Conservation (phyloP, 2,888 invertebrate genomes). For the Eristalis tenax region DNA sequence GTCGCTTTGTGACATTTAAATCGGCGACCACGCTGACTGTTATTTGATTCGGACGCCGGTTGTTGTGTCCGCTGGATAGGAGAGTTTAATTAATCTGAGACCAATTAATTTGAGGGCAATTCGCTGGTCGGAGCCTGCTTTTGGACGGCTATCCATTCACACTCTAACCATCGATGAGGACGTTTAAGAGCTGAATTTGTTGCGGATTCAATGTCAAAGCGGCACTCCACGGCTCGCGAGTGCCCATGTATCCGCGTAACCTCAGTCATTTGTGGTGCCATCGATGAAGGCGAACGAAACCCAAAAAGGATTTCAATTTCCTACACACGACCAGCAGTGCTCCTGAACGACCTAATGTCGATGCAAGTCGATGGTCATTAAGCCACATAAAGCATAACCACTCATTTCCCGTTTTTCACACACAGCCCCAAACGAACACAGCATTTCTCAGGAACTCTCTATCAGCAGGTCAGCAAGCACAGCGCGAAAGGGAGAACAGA, state of each 20-base stretch:
- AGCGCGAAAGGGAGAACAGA: background rate
- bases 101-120: slow-evolving; percentile 56
- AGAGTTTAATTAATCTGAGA: slow-evolving; percentile 59
- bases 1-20: slow-evolving; percentile 66
- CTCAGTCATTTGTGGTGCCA: too few species aligned
- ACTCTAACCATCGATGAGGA: background rate
- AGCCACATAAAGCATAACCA: too few species aligned
- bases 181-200: background rate
- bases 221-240: too few species aligned
- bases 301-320: too few species aligned
- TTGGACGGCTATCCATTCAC: slow-evolving; percentile 1
- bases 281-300: too few species aligned
- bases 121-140: slow-evolving; percentile 19
- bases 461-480: background rate
- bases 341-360: too few species aligned
- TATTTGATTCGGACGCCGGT: slow-evolving; percentile 30
- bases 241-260: too few species aligned
- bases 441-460: background rate
- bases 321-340: too few species aligned
- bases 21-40: slow-evolving; percentile 34
- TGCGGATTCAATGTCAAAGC: too few species aligned
- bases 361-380: too few species aligned
- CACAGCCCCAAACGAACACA: background rate
- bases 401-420: too few species aligned
- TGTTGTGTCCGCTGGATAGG: background rate